Evolutionary conservation across 2,113 vertebrate species (phyloP), one percentile per base, ranked within the genome.

Genomic region (Oryzias woworae): DNA sequence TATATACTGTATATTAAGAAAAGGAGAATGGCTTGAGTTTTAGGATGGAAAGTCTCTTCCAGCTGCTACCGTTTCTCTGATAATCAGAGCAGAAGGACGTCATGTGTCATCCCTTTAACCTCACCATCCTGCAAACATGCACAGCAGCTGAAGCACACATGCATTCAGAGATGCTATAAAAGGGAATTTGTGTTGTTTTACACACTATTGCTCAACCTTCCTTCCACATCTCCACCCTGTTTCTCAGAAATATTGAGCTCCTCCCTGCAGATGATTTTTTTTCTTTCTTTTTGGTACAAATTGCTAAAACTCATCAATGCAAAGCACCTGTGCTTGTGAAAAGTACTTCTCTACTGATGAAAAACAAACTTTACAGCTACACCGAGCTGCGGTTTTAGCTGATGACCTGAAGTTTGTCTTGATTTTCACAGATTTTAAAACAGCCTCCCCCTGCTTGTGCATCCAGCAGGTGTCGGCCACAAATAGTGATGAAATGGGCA

Each of bases 181-280:
- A 47, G 50, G 22, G 14, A 22, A 47, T 48, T 24, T 4, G 53
- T 71, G 76, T 66, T 58, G 44, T 81, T 82, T 84, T 80, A 78
- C 81, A 80, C 69, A 49, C 75, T 45, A 49, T 88, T 87, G 47
- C 53, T 47, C 84, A 85, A 86, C 68, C 80, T 79, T 73, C 57
- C 80, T 36, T 81, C 53, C 61, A 48, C 2, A 13, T 62, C 74
- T 51, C 52, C 84, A 77, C 80, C 85, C 81, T 58, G 14, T 20
- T 84, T 82, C 81, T 83, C 62, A 81, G 77, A 80, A 86, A 58
- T 31, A 24, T 53, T 23, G 20, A 56, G 41, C 59, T 50, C 64
- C 77, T 77, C 66, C 66, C 76, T 81, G 62, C 64, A 54, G 36
- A 36, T 36, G 1, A 0, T 36, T 36, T 36, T 36, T 55, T 2